Evolutionary conservation across 2,113 vertebrate genomes (phyloP), one percentile per base, ranked within the genome.

Genomic region (Ageneiosus marmoratus): DNA sequence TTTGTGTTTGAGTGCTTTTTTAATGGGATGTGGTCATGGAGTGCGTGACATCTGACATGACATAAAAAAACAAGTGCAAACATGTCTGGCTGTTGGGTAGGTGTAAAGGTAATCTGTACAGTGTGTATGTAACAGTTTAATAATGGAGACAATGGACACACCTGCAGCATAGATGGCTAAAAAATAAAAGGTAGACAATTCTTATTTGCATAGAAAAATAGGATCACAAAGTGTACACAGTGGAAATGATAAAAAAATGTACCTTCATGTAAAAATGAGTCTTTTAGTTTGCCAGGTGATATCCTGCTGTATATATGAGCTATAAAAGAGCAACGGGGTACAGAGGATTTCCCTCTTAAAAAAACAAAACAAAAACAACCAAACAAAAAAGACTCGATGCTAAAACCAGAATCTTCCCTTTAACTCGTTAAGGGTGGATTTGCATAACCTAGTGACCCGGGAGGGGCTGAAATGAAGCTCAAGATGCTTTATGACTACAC

Each of bases 71-170:
- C n/a, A 18, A 48, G 29, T 37, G 6, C 2, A 53, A 56, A 24
- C 16, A 3, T 56, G 5, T 41, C 75, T 77, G 46, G 2, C 44
- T 41, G 37, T 41, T 41, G 20, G 8, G 27, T 16, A 16, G 5
- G n/a, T 70, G 6, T n/a, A 27, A 73, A 27, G 2, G 24, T 12
- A 48, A 50, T 50, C 13, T 73, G 24, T 48, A 27, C 44, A 29
- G 15, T 37, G 24, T 16, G 10, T 16, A 22, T 75, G 4, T 46
- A 50, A 20, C 1, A 3, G 11, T 41, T 24, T 58, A 4, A 5
- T 32, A 77, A n/a, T 58, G 16, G 53, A 58, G 75, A 77, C 53
- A 56, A 37, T 6, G 51, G 32, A n/a, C 74, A 77, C 74, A 58
- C 32, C 74, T 18, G 12, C 20, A 60, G 37, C 22, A 44, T 60